Base-by-base conservation (phyloP, 2,797 vertebrate genomes). In the Tapirus indicus region DNA sequence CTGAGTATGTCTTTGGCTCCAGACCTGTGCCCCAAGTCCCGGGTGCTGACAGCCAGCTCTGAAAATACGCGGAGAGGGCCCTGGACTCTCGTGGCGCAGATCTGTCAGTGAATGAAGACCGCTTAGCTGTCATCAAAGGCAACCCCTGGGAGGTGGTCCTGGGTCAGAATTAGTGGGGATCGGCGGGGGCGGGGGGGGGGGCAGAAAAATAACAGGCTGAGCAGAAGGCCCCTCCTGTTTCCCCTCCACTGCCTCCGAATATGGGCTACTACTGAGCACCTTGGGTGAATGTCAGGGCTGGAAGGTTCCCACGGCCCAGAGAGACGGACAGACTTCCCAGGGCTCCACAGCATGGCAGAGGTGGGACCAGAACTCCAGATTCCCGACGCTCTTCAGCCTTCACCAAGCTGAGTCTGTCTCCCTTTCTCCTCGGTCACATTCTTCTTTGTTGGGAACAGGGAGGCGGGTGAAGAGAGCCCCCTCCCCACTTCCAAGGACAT, bases 41-140 rank as follows among this genome's bases (percentile, higher is more conserved):
- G 7, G 29, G 85, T 14, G 62, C 79, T 0, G 11, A 35, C 11
- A 14, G 72, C n/a, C 41, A 56, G 85, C 29, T 74, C 86, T 54
- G 44, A 21, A 11, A 6, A 14, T 2, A 0, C 1, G 62, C 49
- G 6, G 4, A 3, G n/a, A 35, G 17, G 56, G 2, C 21, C 18
- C 69, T 47, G 1, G n/a, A 27, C n/a, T 38, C 16, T 68, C 66
- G 29, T 2, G 54, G 74, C 27, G 38, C 16, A 6, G 60, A 44
- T 12, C 49, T 38, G 47, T 32, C 56, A 8, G 58, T 6, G 6
- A 2, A 4, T 27, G 32, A 23, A 13, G 38, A 29, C 9, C 25
- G 71, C 18, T 29, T 10, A 49, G 68, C 25, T 77, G 60, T 75
- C 7, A 32, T 62, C 5, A 13, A n/a, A 20, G 41, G 23, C 13